Base-by-base conservation (phyloP, 2,797 vertebrate genomes). In the Bryconaethiops microstoma region DNA sequence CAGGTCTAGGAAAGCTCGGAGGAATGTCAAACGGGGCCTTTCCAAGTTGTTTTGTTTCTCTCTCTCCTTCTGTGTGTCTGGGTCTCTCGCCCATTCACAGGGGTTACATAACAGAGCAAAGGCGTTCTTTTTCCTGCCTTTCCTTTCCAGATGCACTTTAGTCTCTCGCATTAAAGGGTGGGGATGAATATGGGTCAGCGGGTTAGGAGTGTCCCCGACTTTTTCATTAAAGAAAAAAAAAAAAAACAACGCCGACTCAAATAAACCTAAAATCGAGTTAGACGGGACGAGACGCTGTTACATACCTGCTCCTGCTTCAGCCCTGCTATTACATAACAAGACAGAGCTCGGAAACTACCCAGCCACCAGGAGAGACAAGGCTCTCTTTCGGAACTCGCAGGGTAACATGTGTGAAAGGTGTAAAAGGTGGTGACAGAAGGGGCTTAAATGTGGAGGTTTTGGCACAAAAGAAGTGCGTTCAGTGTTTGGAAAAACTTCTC, bases 101-200 rank as follows among this genome's bases (percentile, higher is more conserved):
- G 35, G n/a, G 92, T 95, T 95, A 94, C 93, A 94, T 95, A 95
- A 95, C 92, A 91, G 87, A 87, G 85, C 81, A 86, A 88, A 92
- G 87, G 88, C 89, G 83, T 89, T 87, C 85, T 90, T 92, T 90
- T 89, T 88, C 87, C 87, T 90, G 83, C 81, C 87, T 92, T 92
- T 92, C 88, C 92, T 89, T 93, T 91, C 91, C 91, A 93, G 88
- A 93, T 92, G 79, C 90, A 91, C 88, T 93, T 93, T 91, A 93
- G 93, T 93, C 89, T 86, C 85, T 87, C 17, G 85, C 86, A 91
- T 89, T 91, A 89, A 91, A 78, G 85, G 90, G 89, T 86, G 82
- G 90, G 90, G 88, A 89, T 91, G 91, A 90, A 94, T 94, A 90
- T 93, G 85, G 93, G 93, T 95, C 93, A 94, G 92, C 92, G 91